A percentile compares a stretch with the other conserved stretches of the same genome.
Conservation (phyloP, 2,113 vertebrate species). For the Silurus asotus region DNA sequence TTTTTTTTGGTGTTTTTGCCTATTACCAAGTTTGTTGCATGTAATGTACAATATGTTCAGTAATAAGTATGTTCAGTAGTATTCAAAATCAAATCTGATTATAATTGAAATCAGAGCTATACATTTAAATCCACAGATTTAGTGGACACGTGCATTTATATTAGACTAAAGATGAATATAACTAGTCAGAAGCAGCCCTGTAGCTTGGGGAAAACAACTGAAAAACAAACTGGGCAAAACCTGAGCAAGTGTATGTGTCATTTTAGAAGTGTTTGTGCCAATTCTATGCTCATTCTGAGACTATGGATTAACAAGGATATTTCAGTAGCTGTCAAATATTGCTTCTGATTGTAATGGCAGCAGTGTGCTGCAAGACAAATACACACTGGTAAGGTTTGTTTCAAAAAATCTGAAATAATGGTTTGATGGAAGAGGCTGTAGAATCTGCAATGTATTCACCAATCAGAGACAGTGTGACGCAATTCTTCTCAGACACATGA, state of each 20-base stretch:
- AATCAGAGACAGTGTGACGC: background rate
- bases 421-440: background rate
- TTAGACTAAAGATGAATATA: background rate
- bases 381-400: background rate
- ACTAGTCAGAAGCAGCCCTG: background rate
- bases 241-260: background rate
- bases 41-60: background rate
- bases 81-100: background rate
- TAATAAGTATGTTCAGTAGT: background rate
- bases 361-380: background rate
- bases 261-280: background rate
- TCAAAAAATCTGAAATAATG: background rate
- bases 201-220: background rate
- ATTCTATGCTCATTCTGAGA: background rate
- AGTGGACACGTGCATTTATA: background rate
- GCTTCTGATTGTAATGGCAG: background rate
- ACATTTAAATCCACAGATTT: background rate
- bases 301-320: background rate
- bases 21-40: no score
- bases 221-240: background rate
- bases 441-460: background rate
- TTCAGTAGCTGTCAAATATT: background rate
- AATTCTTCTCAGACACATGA: background rate
- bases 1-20: no score
- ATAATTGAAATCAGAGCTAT: background rate